phyloP scores from a whole-genome alignment of 2,797 vertebrate species.

The Hafferia zeledoni region DNA sequence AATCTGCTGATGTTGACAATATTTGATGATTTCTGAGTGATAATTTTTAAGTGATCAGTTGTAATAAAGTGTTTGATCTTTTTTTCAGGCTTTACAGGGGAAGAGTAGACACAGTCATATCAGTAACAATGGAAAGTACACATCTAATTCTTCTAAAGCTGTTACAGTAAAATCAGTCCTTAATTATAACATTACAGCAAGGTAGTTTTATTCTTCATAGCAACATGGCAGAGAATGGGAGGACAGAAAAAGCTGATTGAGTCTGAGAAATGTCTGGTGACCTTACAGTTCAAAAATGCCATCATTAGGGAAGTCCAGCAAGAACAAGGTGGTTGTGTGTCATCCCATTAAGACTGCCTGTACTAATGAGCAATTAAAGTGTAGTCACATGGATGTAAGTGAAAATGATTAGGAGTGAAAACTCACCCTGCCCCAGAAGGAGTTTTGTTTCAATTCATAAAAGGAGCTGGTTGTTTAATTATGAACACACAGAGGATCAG shows the following conservation, averaged over 20 bases:
- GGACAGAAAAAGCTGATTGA: not conserved
- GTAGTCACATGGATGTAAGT: not conserved
- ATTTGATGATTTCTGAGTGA: not conserved
- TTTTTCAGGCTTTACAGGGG: not conserved
- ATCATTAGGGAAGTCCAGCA: not conserved
- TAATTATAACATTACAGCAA: not conserved
- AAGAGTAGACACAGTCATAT: not conserved
- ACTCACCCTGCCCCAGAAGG: not conserved
- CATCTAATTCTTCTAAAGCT: not conserved
- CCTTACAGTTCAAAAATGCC: not conserved
- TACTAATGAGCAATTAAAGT: conserved; percentile 4
- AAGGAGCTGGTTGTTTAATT: conserved; percentile 2
- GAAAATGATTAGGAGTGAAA: conserved; percentile 25
- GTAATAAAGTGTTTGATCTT: not conserved
- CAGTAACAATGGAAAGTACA: not conserved
- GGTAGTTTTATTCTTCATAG: not conserved
- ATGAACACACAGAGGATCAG: not conserved
- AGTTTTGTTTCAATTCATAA: not conserved
- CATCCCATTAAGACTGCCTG: not conserved
- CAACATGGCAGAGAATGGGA: not conserved
- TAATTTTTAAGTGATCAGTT: not conserved
- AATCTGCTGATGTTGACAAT: not conserved
- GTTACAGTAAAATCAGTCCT: not conserved
- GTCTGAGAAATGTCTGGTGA: not conserved
- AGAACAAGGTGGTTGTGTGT: not conserved